Evolutionary conservation across 1,140 invertebrate species (phyloP).

Genomic region (Diprion similis): DNA sequence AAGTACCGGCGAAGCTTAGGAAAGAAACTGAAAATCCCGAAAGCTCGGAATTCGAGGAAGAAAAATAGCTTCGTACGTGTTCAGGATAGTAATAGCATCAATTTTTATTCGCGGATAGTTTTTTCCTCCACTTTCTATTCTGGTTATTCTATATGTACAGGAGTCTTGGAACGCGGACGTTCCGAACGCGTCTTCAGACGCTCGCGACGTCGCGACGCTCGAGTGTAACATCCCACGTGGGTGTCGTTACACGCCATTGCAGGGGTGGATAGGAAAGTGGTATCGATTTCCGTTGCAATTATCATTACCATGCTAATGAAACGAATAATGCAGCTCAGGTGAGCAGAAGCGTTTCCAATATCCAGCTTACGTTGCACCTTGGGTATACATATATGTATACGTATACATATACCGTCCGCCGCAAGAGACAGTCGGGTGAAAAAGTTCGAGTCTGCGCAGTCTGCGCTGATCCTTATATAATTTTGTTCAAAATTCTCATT

Average conservation of each 20-base stretch:
- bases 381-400: no score
- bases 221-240: constrained; percentile 3
- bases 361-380: background rate
- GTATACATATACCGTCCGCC: no score
- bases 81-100: no score
- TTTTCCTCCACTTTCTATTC: no score
- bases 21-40: no score
- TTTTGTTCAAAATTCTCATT: background rate
- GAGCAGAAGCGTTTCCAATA: background rate
- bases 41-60: no score
- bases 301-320: constrained; percentile 13
- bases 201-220: background rate
- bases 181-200: background rate
- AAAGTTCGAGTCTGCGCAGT: no score
- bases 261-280: constrained; percentile 1
- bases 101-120: no score
- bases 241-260: background rate
- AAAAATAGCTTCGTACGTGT: no score
- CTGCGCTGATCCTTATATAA: background rate
- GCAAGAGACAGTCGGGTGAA: no score
- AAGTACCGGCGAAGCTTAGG: no score
- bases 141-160: no score
- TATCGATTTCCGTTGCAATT: constrained; percentile 13
- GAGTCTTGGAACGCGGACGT: background rate
- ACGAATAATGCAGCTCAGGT: constrained; percentile 4